phyloP scores from a whole-genome alignment of 2,113 vertebrate genomes.

The Passer montanus region DNA sequence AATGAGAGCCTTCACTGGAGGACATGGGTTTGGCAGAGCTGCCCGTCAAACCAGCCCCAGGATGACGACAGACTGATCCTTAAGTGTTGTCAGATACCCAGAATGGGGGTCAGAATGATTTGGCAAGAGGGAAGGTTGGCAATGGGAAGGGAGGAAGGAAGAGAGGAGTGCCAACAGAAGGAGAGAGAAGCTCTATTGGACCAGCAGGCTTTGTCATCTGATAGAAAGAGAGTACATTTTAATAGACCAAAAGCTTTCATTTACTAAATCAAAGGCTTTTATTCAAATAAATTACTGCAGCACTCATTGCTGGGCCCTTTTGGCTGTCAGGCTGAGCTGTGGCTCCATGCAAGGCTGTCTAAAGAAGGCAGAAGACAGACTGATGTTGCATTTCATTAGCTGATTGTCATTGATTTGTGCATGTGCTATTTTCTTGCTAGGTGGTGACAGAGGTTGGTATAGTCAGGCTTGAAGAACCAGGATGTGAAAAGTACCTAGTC shows the following conservation, averaged over 20 bases:
- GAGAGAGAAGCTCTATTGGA: not conserved
- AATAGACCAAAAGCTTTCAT: not conserved
- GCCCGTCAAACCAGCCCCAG: not conserved
- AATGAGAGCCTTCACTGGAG: not conserved
- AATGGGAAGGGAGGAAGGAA: not conserved
- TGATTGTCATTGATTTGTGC: not conserved
- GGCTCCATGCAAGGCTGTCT: not conserved
- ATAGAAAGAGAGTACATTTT: not conserved
- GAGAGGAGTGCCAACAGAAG: not conserved
- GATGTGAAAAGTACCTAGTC: not conserved
- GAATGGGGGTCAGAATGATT: not conserved
- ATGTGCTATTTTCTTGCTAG: not conserved
- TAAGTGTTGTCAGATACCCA: not conserved
- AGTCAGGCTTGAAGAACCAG: not conserved
- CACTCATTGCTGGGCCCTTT: not conserved
- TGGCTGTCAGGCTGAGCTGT: not conserved
- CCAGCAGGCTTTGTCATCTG: not conserved
- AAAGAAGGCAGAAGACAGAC: not conserved
- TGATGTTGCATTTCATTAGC: not conserved
- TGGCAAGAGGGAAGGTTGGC: not conserved
- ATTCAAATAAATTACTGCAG: not conserved
- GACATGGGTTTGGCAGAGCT: not conserved
- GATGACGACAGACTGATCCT: not conserved
- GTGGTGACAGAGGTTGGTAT: rapidly evolving
- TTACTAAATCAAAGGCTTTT: not conserved